Percentiles rank a stretch among this genome's conserved stretches.
phyloP scores from a whole-genome alignment of 2,797 vertebrate species.

The Amphiprion clarkii region DNA sequence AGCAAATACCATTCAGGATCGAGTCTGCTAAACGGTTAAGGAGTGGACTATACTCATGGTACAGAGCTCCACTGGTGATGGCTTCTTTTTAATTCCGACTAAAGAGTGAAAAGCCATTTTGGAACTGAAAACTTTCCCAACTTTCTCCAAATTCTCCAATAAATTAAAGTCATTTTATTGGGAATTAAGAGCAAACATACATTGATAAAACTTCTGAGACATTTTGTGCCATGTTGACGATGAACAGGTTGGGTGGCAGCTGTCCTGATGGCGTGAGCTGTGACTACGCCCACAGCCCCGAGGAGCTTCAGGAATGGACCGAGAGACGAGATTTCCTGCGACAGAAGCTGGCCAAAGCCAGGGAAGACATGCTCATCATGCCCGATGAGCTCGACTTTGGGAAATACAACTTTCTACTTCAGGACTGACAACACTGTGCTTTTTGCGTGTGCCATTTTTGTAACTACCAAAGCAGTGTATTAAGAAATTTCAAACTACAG shows the following conservation, averaged over 20 bases:
- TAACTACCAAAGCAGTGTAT: constrained; percentile 37
- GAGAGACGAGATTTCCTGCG: constrained; percentile 92
- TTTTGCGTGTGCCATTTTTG: constrained; percentile 16
- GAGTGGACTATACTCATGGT: too few species aligned
- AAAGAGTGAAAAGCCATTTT: too few species aligned
- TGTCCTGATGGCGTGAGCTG: constrained; percentile 93
- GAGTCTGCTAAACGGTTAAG: too few species aligned
- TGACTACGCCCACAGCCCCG: constrained; percentile 90
- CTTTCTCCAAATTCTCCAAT: too few species aligned
- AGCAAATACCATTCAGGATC: too few species aligned
- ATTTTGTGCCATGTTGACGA: constrained; percentile 14
- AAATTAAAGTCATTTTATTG: too few species aligned
- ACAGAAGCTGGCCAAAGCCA: constrained; percentile 91
- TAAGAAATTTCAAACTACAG: constrained; percentile 2
- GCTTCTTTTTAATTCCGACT: too few species aligned
- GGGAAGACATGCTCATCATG: constrained; percentile 93
- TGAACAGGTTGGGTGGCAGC: constrained; percentile 68
- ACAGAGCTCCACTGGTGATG: too few species aligned
- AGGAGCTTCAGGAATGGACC: constrained; percentile 94
- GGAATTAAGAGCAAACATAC: not conserved
- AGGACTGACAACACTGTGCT: constrained; percentile 71
- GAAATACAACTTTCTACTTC: constrained; percentile 95
- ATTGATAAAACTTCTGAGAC: not conserved
- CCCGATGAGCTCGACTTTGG: constrained; percentile 92
- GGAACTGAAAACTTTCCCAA: not conserved